Percentiles rank a stretch among this genome's conserved stretches.
Conservation (phyloP, 2,888 invertebrate genomes). For the Limnephilus auricula region DNA sequence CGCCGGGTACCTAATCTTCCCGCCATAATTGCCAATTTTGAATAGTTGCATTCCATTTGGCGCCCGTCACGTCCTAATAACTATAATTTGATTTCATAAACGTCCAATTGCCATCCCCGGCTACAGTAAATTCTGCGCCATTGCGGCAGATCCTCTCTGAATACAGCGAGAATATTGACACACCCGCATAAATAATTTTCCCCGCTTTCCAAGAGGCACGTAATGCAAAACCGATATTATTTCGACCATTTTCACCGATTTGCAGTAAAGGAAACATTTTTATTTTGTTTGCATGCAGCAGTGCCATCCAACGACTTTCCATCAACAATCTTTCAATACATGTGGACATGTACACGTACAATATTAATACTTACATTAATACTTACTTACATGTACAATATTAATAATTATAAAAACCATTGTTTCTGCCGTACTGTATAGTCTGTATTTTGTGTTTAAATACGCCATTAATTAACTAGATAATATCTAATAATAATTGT, state of each 20-base stretch:
- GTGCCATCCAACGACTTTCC: not conserved
- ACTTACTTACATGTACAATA: no score
- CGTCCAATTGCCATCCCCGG: not conserved
- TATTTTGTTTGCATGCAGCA: not conserved
- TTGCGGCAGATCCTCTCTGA: not conserved
- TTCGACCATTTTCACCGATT: not conserved
- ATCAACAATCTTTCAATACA: no score
- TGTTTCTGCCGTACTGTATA: no score
- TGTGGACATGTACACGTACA: no score
- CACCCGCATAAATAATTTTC: not conserved
- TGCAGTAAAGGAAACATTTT: not conserved
- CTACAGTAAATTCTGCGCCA: not conserved
- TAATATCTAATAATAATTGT: no score
- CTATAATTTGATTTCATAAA: slow-evolving; percentile 37
- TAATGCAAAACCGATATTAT: not conserved
- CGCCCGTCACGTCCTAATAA: slow-evolving; percentile 24
- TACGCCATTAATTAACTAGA: no score
- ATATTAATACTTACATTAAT: no score
- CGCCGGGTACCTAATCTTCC: slow-evolving; percentile 19
- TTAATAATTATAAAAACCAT: no score
- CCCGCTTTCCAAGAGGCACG: not conserved
- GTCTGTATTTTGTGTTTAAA: no score
- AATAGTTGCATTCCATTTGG: slow-evolving; percentile 38
- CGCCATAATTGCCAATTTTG: slow-evolving; percentile 37
- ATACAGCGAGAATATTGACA: not conserved